Evolutionary conservation across 2,888 invertebrate genomes (phyloP).

Genomic region (Diaphora mendica): DNA sequence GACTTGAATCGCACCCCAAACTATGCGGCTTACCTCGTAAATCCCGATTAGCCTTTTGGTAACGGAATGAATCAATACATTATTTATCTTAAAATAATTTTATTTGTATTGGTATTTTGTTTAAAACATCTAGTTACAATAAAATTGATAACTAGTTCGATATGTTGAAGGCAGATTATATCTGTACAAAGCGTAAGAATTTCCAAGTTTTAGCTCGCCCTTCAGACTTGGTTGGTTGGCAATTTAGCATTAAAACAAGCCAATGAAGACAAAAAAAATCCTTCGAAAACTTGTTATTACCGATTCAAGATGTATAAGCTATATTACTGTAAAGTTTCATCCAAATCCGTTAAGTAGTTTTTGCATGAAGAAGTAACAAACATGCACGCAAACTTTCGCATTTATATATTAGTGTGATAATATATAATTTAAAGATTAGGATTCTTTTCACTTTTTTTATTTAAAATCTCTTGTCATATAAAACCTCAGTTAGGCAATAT

Average conservation of each 20-base stretch:
- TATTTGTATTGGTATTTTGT: slow-evolving; percentile 51
- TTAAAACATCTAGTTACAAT: no score
- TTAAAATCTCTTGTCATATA: no score
- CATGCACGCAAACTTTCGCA: no score
- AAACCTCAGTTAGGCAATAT: no score
- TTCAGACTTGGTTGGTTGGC: neutral
- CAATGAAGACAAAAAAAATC: neutral
- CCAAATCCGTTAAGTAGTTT: no score
- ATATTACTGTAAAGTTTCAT: no score
- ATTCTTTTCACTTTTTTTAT: no score
- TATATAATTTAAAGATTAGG: no score
- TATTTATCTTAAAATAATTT: slow-evolving; percentile 66
- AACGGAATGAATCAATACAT: slow-evolving; percentile 76
- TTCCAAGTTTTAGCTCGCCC: neutral
- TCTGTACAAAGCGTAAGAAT: neutral
- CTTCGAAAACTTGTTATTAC: neutral
- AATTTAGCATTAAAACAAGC: neutral
- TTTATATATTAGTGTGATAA: no score
- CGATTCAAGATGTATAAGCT: no score
- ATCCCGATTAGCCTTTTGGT: slow-evolving; percentile 74
- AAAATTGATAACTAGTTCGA: no score
- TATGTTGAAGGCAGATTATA: neutral
- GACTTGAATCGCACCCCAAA: slow-evolving; percentile 74
- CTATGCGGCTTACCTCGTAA: slow-evolving; percentile 78
- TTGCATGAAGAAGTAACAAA: no score